Evolutionary conservation across 1,140 invertebrate genomes (phyloP).

Genomic region (Eurosta solidaginis): DNA sequence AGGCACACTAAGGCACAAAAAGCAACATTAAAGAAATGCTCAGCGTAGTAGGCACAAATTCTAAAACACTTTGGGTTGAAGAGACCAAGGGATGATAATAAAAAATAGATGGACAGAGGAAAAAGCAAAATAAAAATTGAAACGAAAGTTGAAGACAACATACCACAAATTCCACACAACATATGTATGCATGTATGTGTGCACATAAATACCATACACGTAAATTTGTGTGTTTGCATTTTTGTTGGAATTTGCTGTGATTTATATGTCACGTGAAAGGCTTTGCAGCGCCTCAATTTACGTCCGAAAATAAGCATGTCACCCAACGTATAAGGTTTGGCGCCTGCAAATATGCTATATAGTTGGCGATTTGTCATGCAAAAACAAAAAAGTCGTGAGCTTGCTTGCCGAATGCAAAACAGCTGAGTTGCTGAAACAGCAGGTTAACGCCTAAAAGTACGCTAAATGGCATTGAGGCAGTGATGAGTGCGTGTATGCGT

Average conservation of each 20-base stretch:
- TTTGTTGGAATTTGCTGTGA: neutral
- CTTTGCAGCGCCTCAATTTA: neutral
- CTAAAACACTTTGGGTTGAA: too few species aligned
- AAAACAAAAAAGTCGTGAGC: neutral
- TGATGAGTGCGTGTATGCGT: neutral
- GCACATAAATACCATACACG: too few species aligned
- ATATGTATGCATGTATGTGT: neutral
- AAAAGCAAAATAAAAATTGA: neutral
- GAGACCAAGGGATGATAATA: too few species aligned
- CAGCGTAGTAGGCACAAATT: too few species aligned
- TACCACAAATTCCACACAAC: neutral
- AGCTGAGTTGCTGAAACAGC: neutral
- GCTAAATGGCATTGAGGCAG: neutral
- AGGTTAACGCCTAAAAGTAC: conserved; percentile 25
- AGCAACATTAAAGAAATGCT: too few species aligned
- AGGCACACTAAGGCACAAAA: too few species aligned
- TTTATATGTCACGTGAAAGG: conserved; percentile 2
- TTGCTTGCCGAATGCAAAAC: neutral
- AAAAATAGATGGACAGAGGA: neutral
- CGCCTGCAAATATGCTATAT: conserved; percentile 13
- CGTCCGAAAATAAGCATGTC: neutral
- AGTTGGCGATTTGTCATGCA: neutral
- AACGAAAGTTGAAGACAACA: neutral
- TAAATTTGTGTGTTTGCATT: too few species aligned
- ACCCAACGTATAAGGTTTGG: neutral